Base-by-base conservation (phyloP, 1,140 invertebrate species). In the Paraescarpia echinospica region DNA sequence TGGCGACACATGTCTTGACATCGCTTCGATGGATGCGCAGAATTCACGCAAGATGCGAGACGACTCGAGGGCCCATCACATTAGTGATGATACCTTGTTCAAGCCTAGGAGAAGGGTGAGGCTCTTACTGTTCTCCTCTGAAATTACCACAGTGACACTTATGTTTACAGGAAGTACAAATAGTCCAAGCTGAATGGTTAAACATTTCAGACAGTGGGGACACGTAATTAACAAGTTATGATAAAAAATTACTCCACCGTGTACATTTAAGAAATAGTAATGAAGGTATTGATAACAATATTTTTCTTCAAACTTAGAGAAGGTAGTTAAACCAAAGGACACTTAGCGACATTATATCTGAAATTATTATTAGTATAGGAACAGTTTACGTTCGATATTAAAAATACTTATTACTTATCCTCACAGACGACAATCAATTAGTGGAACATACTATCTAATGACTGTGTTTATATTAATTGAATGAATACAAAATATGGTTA, bases 1-100 rank as follows among this genome's bases (percentile, higher is more conserved):
- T 90, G 33, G 90, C 18, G 90, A 90, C 59, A 77, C 59, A 27
- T 77, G 59, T 77, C 98, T 99, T 94, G 98, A 99, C 95, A 97
- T 99, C 96, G 98, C 98, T 95, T 98, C 99, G 95, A 96, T 99
- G 94, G 98, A 99, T 95, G 99, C 99, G 95, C 98, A 98, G 97
- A 98, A 98, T 92, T 98, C 98, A 89, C 98, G 98, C 95, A 98
- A 98, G 95, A 98, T 99, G 96, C 96, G 98, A 91, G 98, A 98
- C 5, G 98, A 99, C 96, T 98, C 98, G 18, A 98, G 97, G 95
- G 98, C 99, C 93, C 98, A 99, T 96, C 98, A 99, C 96, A 96
- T 99, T 59, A 96, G 99, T n/a, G 98, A 98, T 12, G 98, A 99
- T 96, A 98, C 98, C 96, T 96, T 99, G 92, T 98, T 98, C 95